Evolutionary conservation across 2,113 vertebrate genomes (phyloP).

Genomic region (Labeo rohita): DNA sequence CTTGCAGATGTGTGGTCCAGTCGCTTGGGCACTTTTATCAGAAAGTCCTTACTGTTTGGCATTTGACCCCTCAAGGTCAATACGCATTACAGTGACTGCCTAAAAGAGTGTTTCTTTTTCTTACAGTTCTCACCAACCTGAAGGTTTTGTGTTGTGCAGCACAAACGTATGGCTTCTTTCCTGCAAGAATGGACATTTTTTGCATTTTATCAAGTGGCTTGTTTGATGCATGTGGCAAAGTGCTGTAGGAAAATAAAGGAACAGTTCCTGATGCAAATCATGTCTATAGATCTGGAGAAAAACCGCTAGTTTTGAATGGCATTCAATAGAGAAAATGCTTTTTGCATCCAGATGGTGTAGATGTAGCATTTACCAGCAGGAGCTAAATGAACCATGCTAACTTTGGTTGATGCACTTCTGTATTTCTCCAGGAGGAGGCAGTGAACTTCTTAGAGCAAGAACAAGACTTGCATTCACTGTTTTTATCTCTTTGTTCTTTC

Average conservation of each 20-base stretch:
- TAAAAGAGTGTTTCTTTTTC: neutral
- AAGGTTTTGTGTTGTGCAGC: neutral
- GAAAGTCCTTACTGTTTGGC: neutral
- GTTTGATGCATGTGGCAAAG: neutral
- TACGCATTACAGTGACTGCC: neutral
- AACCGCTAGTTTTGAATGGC: neutral
- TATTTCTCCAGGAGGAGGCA: conserved; percentile 1
- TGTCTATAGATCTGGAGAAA: neutral
- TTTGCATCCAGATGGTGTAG: neutral
- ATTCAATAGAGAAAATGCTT: neutral
- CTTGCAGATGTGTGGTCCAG: neutral
- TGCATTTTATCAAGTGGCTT: neutral
- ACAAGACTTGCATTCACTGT: neutral
- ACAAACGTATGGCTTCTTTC: neutral
- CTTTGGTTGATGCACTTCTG: neutral
- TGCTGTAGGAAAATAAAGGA: neutral
- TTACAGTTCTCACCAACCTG: neutral
- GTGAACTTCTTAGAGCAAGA: neutral
- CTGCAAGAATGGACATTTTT: neutral
- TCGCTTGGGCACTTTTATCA: neutral
- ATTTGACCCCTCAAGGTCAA: neutral
- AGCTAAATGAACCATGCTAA: neutral
- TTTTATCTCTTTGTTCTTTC: neutral
- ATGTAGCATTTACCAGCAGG: neutral
- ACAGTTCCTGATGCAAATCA: too few relatives aligned